phyloP scores from a whole-genome alignment of 2,888 invertebrate genomes.

The Coronaproctus castanopsis region DNA sequence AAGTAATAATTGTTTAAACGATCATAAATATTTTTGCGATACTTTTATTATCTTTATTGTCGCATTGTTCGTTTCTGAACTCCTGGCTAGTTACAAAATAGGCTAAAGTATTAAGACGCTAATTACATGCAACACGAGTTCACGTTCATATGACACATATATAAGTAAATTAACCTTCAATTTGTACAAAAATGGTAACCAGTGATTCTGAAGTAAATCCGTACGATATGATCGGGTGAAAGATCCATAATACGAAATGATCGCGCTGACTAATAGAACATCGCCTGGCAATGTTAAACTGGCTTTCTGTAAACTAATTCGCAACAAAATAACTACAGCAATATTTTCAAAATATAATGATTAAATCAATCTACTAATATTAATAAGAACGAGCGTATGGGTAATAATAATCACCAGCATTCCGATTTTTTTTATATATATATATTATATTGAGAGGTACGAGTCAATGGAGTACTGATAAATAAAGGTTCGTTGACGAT shows the following conservation, averaged over 20 bases:
- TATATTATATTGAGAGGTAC: too few species aligned
- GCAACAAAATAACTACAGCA: constrained; percentile 17
- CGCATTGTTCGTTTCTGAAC: too few species aligned
- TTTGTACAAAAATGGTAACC: constrained; percentile 57
- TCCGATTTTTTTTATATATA: too few species aligned
- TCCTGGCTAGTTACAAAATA: too few species aligned
- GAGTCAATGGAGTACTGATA: too few species aligned
- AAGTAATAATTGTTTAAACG: too few species aligned
- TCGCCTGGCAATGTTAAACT: constrained; percentile 71
- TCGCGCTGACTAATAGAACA: constrained; percentile 68
- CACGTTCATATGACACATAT: too few species aligned
- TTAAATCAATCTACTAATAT: constrained; percentile 29
- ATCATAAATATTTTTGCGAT: too few species aligned
- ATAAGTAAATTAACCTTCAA: constrained; percentile 41
- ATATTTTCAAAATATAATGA: neutral
- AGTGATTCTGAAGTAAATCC: constrained; percentile 54
- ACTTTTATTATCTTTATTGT: too few species aligned
- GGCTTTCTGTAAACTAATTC: constrained; percentile 41
- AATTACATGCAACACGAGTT: too few species aligned
- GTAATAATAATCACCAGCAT: neutral
- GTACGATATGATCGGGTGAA: constrained; percentile 66
- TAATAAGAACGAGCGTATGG: neutral
- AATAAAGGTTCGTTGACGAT: too few species aligned
- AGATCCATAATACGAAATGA: constrained; percentile 86
- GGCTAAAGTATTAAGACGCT: too few species aligned